Evolutionary conservation across 2,113 vertebrate genomes (phyloP), one percentile per base, ranked within the genome.

Genomic region (Gymnorhina tibicen): DNA sequence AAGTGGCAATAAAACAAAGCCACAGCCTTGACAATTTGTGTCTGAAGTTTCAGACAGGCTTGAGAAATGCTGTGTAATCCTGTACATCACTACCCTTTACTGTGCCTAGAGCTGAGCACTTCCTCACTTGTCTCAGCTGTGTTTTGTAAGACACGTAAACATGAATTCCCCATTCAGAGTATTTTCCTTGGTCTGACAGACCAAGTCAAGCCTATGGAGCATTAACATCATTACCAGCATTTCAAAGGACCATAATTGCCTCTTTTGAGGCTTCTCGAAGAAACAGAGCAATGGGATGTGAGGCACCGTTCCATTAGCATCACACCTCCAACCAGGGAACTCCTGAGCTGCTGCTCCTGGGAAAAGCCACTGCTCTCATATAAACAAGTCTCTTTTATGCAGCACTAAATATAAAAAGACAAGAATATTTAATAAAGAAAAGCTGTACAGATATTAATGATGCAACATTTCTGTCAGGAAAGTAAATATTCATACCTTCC

Each of bases 401-500:
- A 81, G 37, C 35, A 63, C n/a, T 87, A 89, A 86, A 87, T 47
- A 91, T 19, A 85, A 85, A 88, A 91, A 62, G 23, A 63, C 32
- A 85, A 72, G 60, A 85, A 89, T 91, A 89, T 35, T 93, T 78
- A 74, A 93, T 53, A 89, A 20, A 55, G 41, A 63, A 89, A 55
- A 91, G 21, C 52, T 55, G 28, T 58, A 50, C 52, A 59, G 47
- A 56, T 76, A 87, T 82, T 60, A 87, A 85, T 60, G 62, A 95
- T 67, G 69, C 27, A 91, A 60, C 59, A 67, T 66, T 88, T 80
- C 59, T 74, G 35, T 41, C 68, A 84, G 64, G 63, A 74, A 87
- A 81, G 77, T 74, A 94, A 91, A 91, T 94, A 94, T 91, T 93
- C 81, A 95, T 76, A 87, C 44, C 41, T 67, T 46, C 37, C 47